These are phyloP conservation scores for Belgica antarctica DNA, from an alignment of 2,888 invertebrate genomes.

Conservation along the genomic window DNA sequence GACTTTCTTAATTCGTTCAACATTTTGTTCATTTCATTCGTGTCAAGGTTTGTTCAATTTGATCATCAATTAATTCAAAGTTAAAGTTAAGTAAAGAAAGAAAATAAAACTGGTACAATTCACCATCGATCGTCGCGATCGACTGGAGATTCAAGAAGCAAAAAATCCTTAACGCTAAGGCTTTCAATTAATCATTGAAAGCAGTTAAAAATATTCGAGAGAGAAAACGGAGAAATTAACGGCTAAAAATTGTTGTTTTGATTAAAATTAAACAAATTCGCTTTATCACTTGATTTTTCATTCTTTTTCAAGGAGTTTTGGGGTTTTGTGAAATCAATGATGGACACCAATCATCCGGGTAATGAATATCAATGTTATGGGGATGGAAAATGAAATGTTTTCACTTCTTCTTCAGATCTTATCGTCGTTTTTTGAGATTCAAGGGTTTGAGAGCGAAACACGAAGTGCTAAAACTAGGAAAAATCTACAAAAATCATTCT, in stretches of 20 bases:
- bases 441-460: background rate
- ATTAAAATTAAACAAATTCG: conserved; percentile 44
- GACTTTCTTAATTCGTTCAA: conserved; percentile 16
- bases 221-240: conserved; percentile 22
- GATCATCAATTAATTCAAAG: background rate
- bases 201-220: conserved; percentile 6
- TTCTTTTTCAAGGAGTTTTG: background rate
- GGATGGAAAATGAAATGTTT: conserved; percentile 5
- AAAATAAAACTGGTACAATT: conserved; percentile 24
- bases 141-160: background rate
- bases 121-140: background rate
- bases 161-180: background rate
- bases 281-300: conserved; percentile 38
- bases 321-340: background rate
- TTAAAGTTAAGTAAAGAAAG: background rate
- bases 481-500: conserved; percentile 31
- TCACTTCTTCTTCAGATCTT: background rate
- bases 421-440: conserved; percentile 33
- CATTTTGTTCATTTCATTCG: conserved; percentile 28
- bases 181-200: conserved; percentile 20
- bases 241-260: conserved; percentile 34
- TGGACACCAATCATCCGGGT: background rate
- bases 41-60: background rate
- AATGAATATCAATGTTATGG: background rate
- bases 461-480: background rate